Evolutionary conservation across 2,113 vertebrate species (phyloP), one percentile per base, ranked within the genome.

Genomic region (Pachycephala philippinensis): DNA sequence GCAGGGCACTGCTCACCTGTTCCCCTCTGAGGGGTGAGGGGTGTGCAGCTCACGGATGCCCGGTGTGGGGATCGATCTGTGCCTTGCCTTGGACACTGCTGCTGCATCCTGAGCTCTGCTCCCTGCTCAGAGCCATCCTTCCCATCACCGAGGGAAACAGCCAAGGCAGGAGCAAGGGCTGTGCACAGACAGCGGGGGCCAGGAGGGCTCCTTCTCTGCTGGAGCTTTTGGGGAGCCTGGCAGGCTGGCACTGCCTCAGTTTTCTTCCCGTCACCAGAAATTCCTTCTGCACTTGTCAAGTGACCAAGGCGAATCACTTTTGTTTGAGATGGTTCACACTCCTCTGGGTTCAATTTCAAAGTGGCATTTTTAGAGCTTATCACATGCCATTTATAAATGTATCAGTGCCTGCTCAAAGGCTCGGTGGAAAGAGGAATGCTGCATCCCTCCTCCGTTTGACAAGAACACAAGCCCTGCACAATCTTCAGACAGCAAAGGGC

Each of bases 361-460:
- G 97, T 92, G 94, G 95, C 91, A 81, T 96, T 97, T 96, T 96
- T 93, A 91, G 88, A 95, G 96, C 96, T 97, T 97, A 97, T 97
- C 97, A 83, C 94, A 82, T 75, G 68, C 96, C 91, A 79, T 97
- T 96, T 94, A 81, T 91, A 95, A 95, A 96, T 2, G 56, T 96
- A 95, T 96, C 88, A 72, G 69, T 88, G 61, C 93, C 71, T 89
- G 90, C 94, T 97, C 95, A 93, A 96, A 97, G 87, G 77, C 95
- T 85, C 23, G 1, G 64, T 24, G 5, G 90, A 81, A 91, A 84
- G 87, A 82, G 72, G 88, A 79, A 93, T 27, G 88, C 88, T 50
- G 66, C 83, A 66, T 82, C 56, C 24, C 81, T 92, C 78, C 54
- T 86, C 76, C 1, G 2, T 88, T 59, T 88, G 90, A 92, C 83